phyloP scores from a whole-genome alignment of 2,113 vertebrate species.

The Phalacrocorax aristotelis region DNA sequence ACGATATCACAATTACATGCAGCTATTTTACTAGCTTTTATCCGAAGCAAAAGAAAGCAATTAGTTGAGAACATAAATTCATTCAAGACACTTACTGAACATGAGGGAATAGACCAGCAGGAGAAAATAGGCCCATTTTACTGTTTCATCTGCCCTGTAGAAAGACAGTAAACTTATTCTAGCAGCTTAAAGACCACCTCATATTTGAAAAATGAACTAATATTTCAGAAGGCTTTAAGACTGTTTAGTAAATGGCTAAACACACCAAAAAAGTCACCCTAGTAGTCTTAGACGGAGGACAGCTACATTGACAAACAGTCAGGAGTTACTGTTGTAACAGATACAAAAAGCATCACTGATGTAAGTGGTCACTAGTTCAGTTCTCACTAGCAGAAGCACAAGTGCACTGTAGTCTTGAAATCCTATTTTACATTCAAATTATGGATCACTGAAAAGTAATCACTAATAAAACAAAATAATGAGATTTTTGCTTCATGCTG shows the following conservation, averaged over 20 bases:
- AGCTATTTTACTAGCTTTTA: constrained; percentile 68
- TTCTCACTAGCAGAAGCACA: background rate
- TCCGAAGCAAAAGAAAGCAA: constrained; percentile 72
- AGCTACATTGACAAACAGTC: background rate
- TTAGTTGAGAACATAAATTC: constrained; percentile 64
- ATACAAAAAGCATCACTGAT: rapidly evolving
- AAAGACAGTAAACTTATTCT: background rate
- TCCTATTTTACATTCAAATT: background rate
- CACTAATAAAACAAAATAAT: background rate
- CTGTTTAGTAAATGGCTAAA: background rate
- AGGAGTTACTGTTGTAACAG: background rate
- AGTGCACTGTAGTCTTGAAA: background rate
- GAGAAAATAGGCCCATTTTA: background rate
- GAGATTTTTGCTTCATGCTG: background rate
- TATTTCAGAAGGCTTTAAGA: background rate
- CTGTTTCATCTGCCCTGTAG: background rate
- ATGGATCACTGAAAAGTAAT: background rate
- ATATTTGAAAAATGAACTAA: background rate
- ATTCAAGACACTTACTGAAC: constrained; percentile 49
- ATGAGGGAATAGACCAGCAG: background rate
- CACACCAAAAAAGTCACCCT: background rate
- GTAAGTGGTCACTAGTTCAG: background rate
- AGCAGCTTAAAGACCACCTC: background rate
- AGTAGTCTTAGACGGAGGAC: background rate
- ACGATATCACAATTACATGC: constrained; percentile 71